Evolutionary conservation across 2,797 vertebrate genomes (phyloP).

Genomic region (Xerus rutilus): DNA sequence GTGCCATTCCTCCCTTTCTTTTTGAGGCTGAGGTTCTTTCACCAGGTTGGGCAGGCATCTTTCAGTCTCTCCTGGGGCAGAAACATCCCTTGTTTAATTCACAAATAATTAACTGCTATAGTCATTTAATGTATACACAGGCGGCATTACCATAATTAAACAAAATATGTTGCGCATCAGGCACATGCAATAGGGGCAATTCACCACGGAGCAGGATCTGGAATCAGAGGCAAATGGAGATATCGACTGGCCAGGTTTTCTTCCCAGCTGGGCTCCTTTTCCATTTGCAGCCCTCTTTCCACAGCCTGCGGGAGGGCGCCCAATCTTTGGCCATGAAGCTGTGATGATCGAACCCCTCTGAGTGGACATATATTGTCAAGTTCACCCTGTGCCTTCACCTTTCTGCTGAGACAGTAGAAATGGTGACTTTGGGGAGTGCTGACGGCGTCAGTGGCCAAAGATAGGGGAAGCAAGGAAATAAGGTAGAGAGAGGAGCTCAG

Average conservation of each 20-base stretch:
- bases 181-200: not conserved
- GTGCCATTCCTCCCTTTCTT: not conserved
- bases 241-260: not conserved
- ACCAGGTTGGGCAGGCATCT: not conserved
- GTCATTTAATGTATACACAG: conserved; percentile 68
- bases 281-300: conserved; percentile 5
- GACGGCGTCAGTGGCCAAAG: conserved; percentile 50
- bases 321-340: not conserved
- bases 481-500: not conserved
- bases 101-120: conserved; percentile 71
- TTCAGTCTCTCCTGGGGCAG: conserved; percentile 62
- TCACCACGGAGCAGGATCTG: conserved; percentile 15
- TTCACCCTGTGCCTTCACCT: not conserved
- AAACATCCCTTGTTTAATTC: conserved; percentile 71
- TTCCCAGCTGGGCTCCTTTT: not conserved
- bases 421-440: conserved; percentile 50
- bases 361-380: conserved; percentile 26
- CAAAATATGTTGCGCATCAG: conserved; percentile 55
- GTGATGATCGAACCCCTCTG: conserved; percentile 27
- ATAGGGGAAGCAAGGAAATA: not conserved
- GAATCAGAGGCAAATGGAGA: conserved; percentile 26
- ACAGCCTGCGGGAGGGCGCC: not conserved
- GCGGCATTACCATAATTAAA: conserved; percentile 32
- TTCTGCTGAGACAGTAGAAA: conserved; percentile 72
- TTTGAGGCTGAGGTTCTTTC: conserved; percentile 47